These are phyloP conservation scores for Frieseomelitta varia DNA, from an alignment of 1,140 invertebrate genomes.

Conservation along the genomic window DNA sequence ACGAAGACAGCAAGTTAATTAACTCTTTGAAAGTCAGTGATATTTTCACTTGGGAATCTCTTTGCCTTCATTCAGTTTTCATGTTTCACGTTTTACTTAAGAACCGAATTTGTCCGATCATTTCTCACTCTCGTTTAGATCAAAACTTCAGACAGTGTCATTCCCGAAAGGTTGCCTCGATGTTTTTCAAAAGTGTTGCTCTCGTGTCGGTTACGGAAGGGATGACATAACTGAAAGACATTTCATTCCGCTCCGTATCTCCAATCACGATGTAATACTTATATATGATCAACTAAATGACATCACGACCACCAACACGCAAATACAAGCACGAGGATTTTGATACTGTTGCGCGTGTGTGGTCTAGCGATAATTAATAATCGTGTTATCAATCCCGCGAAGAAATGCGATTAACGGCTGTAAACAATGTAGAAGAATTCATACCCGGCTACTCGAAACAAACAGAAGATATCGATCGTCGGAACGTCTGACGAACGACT, in stretches of 20 bases:
- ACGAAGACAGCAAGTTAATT: neutral
- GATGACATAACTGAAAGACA: neutral
- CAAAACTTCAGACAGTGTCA: no score
- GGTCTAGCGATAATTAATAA: constrained; percentile 20
- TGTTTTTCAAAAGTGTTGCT: neutral
- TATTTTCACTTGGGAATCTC: neutral
- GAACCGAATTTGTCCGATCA: no score
- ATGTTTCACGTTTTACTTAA: neutral
- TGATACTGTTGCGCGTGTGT: neutral
- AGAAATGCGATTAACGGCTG: constrained; percentile 34
- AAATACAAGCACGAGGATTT: neutral
- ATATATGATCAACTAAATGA: neutral
- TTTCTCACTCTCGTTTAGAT: no score
- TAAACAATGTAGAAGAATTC: constrained; percentile 30
- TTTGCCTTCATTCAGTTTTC: neutral
- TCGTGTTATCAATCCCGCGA: constrained; percentile 16
- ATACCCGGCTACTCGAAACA: neutral
- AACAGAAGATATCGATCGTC: neutral
- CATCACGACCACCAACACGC: neutral
- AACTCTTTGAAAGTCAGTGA: neutral
- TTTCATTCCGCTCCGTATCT: no score
- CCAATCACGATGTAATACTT: neutral
- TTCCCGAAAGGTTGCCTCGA: no score
- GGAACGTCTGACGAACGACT: neutral
- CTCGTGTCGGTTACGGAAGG: neutral